Conservation (phyloP, 2,113 vertebrate genomes). For the Notechis scutatus region DNA sequence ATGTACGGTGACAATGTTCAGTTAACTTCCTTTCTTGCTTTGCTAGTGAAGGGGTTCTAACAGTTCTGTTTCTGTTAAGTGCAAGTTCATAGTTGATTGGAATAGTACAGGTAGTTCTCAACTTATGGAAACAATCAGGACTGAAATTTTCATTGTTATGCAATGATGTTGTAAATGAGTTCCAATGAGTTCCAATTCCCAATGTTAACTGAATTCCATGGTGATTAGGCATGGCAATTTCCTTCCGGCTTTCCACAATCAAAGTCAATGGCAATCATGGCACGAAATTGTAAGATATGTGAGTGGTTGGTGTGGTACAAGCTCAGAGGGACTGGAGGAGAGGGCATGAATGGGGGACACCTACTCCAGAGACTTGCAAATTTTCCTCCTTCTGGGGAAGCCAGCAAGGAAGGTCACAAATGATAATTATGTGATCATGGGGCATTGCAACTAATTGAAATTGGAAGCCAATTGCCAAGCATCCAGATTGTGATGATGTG, state of each 20-base stretch:
- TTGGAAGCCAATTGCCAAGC: neutral
- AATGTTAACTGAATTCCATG: neutral
- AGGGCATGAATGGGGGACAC: neutral
- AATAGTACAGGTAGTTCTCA: neutral
- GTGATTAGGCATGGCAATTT: neutral
- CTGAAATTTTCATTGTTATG: neutral
- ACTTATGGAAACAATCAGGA: neutral
- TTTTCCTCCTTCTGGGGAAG: neutral
- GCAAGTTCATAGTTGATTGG: neutral
- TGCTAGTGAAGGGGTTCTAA: neutral
- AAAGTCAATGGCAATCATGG: neutral
- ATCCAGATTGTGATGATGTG: neutral
- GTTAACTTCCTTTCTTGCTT: neutral
- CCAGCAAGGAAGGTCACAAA: neutral
- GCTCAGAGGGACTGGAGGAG: neutral
- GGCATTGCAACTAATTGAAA: neutral
- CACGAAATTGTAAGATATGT: neutral
- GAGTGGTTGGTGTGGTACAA: neutral
- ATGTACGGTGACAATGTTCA: neutral
- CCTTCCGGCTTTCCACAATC: neutral
- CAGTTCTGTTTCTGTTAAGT: neutral
- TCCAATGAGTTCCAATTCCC: neutral
- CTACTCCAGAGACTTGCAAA: neutral
- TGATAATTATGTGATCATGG: neutral
- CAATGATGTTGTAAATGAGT: neutral